phyloP scores from a whole-genome alignment of 2,113 vertebrate genomes.

The human (Homo sapiens) region GRCh38 chr5:57332501-57333000 shows the following conservation, averaged over 20 bases:
- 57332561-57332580: constrained; percentile 48
- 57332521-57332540: constrained; percentile 27
- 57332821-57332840: constrained; percentile 18
- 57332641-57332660: neutral
- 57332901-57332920: neutral
- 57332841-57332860: neutral
- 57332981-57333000: neutral
- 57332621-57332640: constrained; percentile 39
- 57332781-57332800: neutral
- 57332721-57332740: neutral
- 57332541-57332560: constrained; percentile 40
- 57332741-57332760: neutral
- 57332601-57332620: constrained; percentile 55
- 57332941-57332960: neutral
- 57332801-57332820: neutral
- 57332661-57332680: constrained; percentile 34
- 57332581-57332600: constrained; percentile 13
- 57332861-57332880: neutral
- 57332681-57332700: neutral
- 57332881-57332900: neutral
- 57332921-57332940: neutral
- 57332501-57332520: neutral
- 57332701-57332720: neutral
- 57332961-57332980: neutral
- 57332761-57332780: neutral